Evolutionary conservation across 2,113 vertebrate genomes (phyloP).

Genomic region (Cochlearius cochlearius): DNA sequence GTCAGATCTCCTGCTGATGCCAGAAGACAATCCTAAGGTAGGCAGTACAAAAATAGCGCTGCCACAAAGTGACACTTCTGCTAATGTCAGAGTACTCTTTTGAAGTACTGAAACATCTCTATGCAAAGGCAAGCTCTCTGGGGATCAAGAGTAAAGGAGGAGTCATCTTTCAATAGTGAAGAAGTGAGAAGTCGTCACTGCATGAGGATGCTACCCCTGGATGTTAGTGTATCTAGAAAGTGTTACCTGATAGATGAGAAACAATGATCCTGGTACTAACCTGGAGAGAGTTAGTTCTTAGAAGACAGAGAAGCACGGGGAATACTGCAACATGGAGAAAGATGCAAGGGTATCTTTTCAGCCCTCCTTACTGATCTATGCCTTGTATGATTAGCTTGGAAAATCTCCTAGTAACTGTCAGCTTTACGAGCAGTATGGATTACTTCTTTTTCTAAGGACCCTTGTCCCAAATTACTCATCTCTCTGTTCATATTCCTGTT

Average conservation of each 20-base stretch:
- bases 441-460: background rate
- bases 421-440: background rate
- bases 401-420: background rate
- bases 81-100: background rate
- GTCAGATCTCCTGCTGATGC: background rate
- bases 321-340: background rate
- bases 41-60: conserved; percentile 21
- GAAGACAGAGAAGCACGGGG: background rate
- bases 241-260: background rate
- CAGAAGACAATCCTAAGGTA: background rate
- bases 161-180: background rate
- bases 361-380: background rate
- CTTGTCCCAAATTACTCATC: background rate
- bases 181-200: background rate
- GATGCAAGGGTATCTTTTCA: background rate
- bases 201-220: background rate
- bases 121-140: background rate
- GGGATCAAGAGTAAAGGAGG: background rate
- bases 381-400: background rate
- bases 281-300: background rate
- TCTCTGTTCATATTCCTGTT: background rate
- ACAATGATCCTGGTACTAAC: background rate
- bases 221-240: background rate
- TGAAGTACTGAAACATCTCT: conserved; percentile 8
- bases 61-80: background rate